Evolutionary conservation across 2,888 invertebrate species (phyloP).

Genomic region (Hedychridium roseum): DNA sequence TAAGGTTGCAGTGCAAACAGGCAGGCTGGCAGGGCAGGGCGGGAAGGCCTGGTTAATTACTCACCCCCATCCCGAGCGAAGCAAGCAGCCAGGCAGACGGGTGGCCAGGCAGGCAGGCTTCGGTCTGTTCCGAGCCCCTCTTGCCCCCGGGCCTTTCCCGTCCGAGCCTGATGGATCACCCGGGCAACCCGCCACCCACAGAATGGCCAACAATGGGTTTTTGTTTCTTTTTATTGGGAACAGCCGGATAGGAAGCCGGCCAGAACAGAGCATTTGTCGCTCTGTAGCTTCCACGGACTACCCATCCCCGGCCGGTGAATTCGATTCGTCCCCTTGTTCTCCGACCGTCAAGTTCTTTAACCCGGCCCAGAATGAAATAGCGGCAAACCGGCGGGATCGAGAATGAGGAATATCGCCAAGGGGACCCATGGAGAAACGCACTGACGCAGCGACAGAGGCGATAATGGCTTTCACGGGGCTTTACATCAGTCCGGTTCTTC

Average conservation of each 20-base stretch:
- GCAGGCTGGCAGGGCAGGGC: conserved; percentile 33
- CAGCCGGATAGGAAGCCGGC: conserved; percentile 47
- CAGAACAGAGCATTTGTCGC: conserved; percentile 53
- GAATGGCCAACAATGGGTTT: conserved; percentile 60
- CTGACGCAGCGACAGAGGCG: conserved; percentile 10
- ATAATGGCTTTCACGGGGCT: conserved; percentile 34
- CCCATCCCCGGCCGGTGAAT: too few relatives aligned
- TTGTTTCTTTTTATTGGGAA: conserved; percentile 60
- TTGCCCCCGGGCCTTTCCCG: conserved; percentile 54
- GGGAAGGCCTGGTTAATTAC: conserved; percentile 59
- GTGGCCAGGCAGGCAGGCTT: conserved; percentile 49
- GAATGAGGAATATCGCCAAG: conserved; percentile 19
- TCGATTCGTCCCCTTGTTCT: conserved; percentile 54
- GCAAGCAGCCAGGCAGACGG: conserved; percentile 43
- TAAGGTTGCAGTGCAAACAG: conserved; percentile 56
- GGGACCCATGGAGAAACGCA: neutral
- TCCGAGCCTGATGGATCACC: conserved; percentile 61
- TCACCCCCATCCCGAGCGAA: conserved; percentile 56
- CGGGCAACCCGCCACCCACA: conserved; percentile 58
- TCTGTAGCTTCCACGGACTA: conserved; percentile 41
- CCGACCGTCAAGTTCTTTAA: conserved; percentile 50
- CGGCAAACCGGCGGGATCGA: conserved; percentile 31
- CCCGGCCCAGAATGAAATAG: conserved; percentile 34
- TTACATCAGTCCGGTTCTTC: conserved; percentile 25
- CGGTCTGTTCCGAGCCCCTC: conserved; percentile 46